These are phyloP conservation scores for Ariopsis seemanni DNA, from an alignment of 2,113 vertebrate genomes.

Conservation along the genomic window DNA sequence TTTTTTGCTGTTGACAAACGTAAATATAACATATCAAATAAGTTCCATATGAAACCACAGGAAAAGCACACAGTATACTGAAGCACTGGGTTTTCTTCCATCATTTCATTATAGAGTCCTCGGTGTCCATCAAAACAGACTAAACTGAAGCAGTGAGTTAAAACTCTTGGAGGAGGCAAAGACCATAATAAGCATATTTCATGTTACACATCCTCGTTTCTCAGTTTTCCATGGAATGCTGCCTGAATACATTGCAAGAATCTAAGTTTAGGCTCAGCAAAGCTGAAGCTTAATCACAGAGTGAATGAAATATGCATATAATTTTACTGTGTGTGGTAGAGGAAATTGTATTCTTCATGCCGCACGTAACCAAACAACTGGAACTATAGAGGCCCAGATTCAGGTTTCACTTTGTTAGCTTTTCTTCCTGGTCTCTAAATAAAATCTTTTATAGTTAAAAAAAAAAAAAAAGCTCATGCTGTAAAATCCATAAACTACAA, in stretches of 20 bases:
- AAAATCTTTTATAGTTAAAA: background rate
- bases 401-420: constrained; percentile 7
- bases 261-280: constrained; percentile 33
- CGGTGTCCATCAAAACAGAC: constrained; percentile 2
- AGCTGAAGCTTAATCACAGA: constrained; percentile 35
- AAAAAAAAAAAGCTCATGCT: background rate
- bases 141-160: background rate
- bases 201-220: constrained; percentile 16
- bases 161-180: background rate
- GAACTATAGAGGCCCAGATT: constrained; percentile 6
- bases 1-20: background rate
- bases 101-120: constrained; percentile 11
- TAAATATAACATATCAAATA: background rate
- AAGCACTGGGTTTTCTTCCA: background rate
- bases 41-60: background rate
- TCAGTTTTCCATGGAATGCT: background rate
- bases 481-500: background rate
- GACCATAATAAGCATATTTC: constrained; percentile 25
- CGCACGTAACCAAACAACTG: constrained; percentile 37
- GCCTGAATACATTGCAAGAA: constrained; percentile 13
- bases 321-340: constrained; percentile 43
- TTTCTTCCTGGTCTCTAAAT: constrained; percentile 26
- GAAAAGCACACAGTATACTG: background rate
- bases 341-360: constrained; percentile 45
- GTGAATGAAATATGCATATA: constrained; percentile 34